phyloP scores from a whole-genome alignment of 2,113 vertebrate genomes.

The Tyrannus savana region DNA sequence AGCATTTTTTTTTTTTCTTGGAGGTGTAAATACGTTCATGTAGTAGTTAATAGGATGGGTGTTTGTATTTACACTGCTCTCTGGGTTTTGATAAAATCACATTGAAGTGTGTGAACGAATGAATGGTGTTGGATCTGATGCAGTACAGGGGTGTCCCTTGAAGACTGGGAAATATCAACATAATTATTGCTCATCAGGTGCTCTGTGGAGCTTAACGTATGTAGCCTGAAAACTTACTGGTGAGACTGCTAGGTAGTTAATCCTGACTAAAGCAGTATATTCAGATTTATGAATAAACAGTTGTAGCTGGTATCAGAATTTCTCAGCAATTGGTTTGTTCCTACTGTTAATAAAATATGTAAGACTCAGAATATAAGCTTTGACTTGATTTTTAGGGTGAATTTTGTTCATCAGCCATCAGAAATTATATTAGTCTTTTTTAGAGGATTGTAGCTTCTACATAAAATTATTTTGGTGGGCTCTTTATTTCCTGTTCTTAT shows the following conservation, averaged over 20 bases:
- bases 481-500: background rate
- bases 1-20: background rate
- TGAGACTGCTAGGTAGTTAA: background rate
- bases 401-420: background rate
- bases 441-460: background rate
- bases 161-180: background rate
- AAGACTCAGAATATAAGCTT: background rate
- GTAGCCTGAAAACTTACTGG: constrained; percentile 3
- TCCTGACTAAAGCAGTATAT: background rate
- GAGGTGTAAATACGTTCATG: background rate
- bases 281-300: background rate
- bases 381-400: background rate
- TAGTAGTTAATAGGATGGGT: background rate
- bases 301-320: background rate
- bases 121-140: background rate
- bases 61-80: background rate
- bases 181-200: constrained; percentile 26
- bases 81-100: constrained; percentile 20
- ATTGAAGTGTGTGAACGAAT: background rate
- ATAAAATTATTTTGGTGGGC: background rate
- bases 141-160: background rate
- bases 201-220: background rate
- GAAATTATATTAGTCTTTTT: background rate
- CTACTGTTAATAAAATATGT: background rate
- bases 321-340: background rate